A percentile compares a stretch with the other conserved stretches of the same genome.
Conservation (phyloP, 2,888 invertebrate genomes). For the Didymodactylos carnosus region DNA sequence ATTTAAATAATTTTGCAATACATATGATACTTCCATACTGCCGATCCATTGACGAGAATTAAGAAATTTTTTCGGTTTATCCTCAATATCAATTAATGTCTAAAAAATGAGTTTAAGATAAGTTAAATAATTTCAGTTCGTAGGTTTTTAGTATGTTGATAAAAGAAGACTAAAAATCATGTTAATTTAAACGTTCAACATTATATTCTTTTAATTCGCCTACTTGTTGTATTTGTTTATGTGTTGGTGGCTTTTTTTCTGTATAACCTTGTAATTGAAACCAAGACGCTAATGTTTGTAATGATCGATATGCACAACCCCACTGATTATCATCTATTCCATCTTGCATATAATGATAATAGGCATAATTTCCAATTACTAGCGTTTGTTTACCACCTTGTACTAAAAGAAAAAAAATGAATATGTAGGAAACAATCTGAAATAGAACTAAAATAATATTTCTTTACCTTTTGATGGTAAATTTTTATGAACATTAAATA, state of each 20-base stretch:
- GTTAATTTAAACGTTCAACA: too few relatives aligned
- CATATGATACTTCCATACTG: constrained; percentile 82
- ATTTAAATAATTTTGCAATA: constrained; percentile 54
- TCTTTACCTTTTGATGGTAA: not conserved
- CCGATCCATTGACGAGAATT: constrained; percentile 92
- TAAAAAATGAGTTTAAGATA: constrained; percentile 35
- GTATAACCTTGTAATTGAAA: constrained; percentile 43
- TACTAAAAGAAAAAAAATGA: not conserved
- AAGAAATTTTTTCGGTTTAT: constrained; percentile 65
- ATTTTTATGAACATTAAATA: not conserved
- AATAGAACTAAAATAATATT: not conserved
- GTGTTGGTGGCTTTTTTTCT: constrained; percentile 48
- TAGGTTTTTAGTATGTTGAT: not conserved
- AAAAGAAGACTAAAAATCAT: not conserved
- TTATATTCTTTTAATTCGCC: not conserved
- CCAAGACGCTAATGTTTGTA: constrained; percentile 92
- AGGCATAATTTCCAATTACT: constrained; percentile 63
- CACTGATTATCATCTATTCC: constrained; percentile 90
- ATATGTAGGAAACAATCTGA: not conserved
- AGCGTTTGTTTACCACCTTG: constrained; percentile 4
- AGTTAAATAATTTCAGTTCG: not conserved
- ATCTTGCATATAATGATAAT: constrained; percentile 82
- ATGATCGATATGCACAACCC: constrained; percentile 94
- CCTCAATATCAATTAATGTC: constrained; percentile 75
- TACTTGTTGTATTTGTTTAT: constrained; percentile 53